Evolutionary conservation across 2,888 invertebrate genomes (phyloP).

Genomic region (Ryuthela nishihirai): DNA sequence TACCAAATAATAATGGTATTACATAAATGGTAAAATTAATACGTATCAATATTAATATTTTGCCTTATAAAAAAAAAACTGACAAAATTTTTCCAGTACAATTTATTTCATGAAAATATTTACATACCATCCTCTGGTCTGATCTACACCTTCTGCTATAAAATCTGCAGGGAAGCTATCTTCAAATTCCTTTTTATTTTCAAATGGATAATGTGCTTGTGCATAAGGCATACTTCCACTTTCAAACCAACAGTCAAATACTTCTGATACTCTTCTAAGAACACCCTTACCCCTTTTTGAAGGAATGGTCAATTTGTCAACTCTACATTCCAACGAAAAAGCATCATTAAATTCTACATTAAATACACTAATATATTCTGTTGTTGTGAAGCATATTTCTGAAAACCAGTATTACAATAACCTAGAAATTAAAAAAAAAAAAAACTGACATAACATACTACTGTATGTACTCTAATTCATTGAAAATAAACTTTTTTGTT

Average conservation of each 20-base stretch:
- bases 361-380: no score
- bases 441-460: no score
- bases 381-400: no score
- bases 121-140: constrained; percentile 86
- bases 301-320: constrained; percentile 90
- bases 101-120: background rate
- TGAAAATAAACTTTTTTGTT: no score
- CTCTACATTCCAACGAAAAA: no score
- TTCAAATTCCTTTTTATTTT: constrained; percentile 80
- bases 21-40: background rate
- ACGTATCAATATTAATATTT: background rate
- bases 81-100: background rate
- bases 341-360: no score
- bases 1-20: background rate
- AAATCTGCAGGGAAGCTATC: constrained; percentile 96
- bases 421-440: constrained; percentile 6
- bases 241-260: constrained; percentile 99
- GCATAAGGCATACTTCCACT: constrained; percentile 99
- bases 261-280: constrained; percentile 79
- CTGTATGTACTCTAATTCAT: no score
- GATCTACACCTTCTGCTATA: constrained; percentile 98
- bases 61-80: background rate
- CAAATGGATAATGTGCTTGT: constrained; percentile 94
- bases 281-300: constrained; percentile 80
- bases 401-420: background rate